Evolutionary conservation across 2,113 vertebrate genomes (phyloP).

Genomic region (Sceloporus undulatus): DNA sequence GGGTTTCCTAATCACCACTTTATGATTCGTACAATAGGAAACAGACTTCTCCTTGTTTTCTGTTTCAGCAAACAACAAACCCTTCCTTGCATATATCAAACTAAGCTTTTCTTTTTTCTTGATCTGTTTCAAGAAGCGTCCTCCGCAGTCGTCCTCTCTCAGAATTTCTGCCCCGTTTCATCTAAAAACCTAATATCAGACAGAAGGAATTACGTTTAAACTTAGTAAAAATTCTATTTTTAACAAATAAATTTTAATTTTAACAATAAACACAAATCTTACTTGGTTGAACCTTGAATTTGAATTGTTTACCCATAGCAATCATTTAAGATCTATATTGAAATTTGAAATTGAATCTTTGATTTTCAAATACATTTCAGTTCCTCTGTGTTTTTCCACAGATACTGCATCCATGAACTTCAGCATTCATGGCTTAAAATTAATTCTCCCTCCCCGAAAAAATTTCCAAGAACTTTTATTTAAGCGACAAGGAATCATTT

Average conservation of each 20-base stretch:
- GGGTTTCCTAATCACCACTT: not conserved
- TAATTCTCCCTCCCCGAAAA: too few species aligned
- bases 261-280: not conserved
- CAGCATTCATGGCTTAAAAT: too few species aligned
- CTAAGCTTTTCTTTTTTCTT: slow-evolving; percentile 90
- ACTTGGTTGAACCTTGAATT: not conserved
- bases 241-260: slow-evolving; percentile 1
- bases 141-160: slow-evolving; percentile 87
- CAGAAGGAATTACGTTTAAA: not conserved
- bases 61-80: slow-evolving; percentile 87
- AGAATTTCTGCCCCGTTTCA: slow-evolving; percentile 87
- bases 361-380: too few species aligned
- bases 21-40: not conserved
- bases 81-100: slow-evolving; percentile 86
- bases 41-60: slow-evolving; percentile 87
- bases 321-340: not conserved
- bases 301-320: not conserved
- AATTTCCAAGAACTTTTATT: too few species aligned
- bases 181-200: slow-evolving; percentile 75
- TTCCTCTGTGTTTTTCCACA: too few species aligned
- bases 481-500: too few species aligned
- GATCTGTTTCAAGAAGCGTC: slow-evolving; percentile 93
- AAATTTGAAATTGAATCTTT: not conserved
- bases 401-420: too few species aligned
- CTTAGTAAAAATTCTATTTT: not conserved